Evolutionary conservation across 1,140 invertebrate species (phyloP), one percentile per base, ranked within the genome.

Genomic region (Drosophila tani): DNA sequence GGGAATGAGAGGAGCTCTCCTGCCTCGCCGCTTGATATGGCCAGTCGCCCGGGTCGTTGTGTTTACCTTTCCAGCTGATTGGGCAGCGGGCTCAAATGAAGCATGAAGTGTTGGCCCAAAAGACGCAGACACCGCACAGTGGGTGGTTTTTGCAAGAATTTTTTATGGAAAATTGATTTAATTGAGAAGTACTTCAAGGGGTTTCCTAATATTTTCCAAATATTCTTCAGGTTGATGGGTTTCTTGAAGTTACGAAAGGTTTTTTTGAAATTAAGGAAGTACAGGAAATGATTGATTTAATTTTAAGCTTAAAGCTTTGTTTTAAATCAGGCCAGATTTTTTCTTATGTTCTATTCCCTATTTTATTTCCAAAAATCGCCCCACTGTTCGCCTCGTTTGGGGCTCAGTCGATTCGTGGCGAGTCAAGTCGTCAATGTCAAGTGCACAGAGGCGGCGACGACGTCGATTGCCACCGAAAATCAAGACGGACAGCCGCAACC

Each of bases 21-120:
- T 27, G 27, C 27, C 27, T 6, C 27, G 38, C 19, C 35, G 51
- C 32, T 11, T 55, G 41, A 75, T 73, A 53, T 62, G 70, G 6
- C 55, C 68, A 71, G 67, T 76, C 53, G 60, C 35, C 64, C 5
- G 53, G 53, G 35, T 40, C 41, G 51, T 47, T 56, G 75, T 87
- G 84, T 87, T 87, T 88, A 87, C 84, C 82, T 87, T 87, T 88
- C 85, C 85, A 66, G 79, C 79, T 87, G 81, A 88, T 87, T 87
- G 84, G 69, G 41, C 84, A 49, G 35, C 70, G 70, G 79, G 59
- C 66, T 69, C 81, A 87, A 87, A 84, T 81, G 84, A 88, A 87
- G 77, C 84, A 79, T 70, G 71, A 87, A 87, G 84, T 87, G 84
- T 87, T 78, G 84, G 76, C 68, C 66, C 79, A 67, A 78, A 71